A percentile compares a stretch with the other conserved stretches of the same genome.
phyloP scores from a whole-genome alignment of 2,797 vertebrate species.

The Poecilia velifera region DNA sequence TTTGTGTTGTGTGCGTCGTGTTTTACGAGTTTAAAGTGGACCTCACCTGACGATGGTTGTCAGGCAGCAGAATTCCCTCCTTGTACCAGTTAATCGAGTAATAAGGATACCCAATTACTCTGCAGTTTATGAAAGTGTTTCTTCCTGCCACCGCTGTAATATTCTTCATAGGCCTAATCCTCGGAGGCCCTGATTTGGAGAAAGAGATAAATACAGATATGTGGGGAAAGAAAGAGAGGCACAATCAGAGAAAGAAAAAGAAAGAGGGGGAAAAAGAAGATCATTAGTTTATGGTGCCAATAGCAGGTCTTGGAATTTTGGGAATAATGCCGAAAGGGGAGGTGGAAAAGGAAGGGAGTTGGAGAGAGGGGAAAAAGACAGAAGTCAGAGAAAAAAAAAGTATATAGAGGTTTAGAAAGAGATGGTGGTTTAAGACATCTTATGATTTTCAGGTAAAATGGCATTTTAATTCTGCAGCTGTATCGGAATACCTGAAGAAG shows the following conservation, averaged over 20 bases:
- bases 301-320: slow-evolving; percentile 56
- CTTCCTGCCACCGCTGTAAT: slow-evolving; percentile 96
- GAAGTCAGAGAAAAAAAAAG: slow-evolving; percentile 29
- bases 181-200: slow-evolving; percentile 85
- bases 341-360: slow-evolving; percentile 42
- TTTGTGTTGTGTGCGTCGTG: not conserved
- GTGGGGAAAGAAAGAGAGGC: slow-evolving; percentile 35
- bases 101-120: slow-evolving; percentile 98
- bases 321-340: slow-evolving; percentile 51
- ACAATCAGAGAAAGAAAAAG: slow-evolving; percentile 45
- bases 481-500: not conserved
- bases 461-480: not conserved
- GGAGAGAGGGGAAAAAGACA: slow-evolving; percentile 23
- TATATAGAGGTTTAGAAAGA: slow-evolving; percentile 28
- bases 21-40: slow-evolving; percentile 13
- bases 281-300: slow-evolving; percentile 65
- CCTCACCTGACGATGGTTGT: slow-evolving; percentile 91
- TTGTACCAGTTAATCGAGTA: slow-evolving; percentile 99
- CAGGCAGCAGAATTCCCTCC: slow-evolving; percentile 92
- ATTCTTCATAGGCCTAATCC: slow-evolving; percentile 94
- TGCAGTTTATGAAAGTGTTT: slow-evolving; percentile 96
- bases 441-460: not conserved
- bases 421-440: slow-evolving; percentile 25
- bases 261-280: slow-evolving; percentile 34
- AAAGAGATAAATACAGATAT: slow-evolving; percentile 21